phyloP scores from a whole-genome alignment of 2,113 vertebrate species.

The Petromus typicus region DNA sequence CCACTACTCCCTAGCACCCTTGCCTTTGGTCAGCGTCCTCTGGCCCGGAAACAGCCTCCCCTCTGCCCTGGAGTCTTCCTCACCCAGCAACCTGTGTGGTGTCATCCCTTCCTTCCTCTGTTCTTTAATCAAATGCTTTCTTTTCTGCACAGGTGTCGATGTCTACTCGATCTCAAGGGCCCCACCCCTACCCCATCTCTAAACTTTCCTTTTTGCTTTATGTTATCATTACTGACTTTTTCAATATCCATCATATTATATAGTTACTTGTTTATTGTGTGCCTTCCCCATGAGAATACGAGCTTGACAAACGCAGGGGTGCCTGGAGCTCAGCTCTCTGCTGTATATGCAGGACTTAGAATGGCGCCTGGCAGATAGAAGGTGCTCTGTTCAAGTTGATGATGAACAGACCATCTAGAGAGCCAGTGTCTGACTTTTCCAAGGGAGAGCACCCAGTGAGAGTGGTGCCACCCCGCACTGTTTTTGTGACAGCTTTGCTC shows the following conservation, averaged over 20 bases:
- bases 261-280: not conserved
- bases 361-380: not conserved
- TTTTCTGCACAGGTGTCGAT: not conserved
- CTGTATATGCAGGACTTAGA: not conserved
- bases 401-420: not conserved
- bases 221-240: slow-evolving; percentile 16
- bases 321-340: not conserved
- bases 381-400: not conserved
- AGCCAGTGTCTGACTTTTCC: not conserved
- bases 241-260: not conserved
- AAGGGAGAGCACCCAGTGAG: not conserved
- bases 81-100: not conserved
- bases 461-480: not conserved
- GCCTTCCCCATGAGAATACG: not conserved
- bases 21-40: not conserved
- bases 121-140: not conserved
- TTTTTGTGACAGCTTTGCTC: not conserved
- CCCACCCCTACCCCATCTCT: not conserved
- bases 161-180: not conserved
- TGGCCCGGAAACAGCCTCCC: not conserved
- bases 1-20: accelerated
- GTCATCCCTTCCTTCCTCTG: not conserved
- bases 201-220: not conserved
- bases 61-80: not conserved
- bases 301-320: not conserved